Evolutionary conservation across 2,113 vertebrate species (phyloP), one percentile per base, ranked within the genome.

Genomic region (Odocoileus hemionus): DNA sequence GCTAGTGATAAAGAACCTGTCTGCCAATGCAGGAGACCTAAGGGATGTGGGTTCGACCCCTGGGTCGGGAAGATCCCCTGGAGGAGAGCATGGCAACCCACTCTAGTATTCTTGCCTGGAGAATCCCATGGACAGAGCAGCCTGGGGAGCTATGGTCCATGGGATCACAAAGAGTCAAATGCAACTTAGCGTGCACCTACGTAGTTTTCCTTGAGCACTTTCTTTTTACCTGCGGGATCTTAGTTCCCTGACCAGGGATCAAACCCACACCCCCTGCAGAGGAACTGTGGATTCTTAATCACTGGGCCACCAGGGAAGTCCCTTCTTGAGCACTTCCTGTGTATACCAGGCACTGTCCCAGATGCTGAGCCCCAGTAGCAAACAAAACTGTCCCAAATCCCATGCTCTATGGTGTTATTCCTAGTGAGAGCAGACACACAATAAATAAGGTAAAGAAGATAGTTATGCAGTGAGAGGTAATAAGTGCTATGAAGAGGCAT

Each of bases 151-250:
- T 26, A 15, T 12, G 6, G 70, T 76, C 70, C 70, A 26, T 8
- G 39, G 60, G 36, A 12, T 76, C 43, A 76, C 70, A 76, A 26
- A 43, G 70, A 43, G 36, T 76, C 1, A 0, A 25, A 43, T 0
- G 0, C 12, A 0, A 43, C 12, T 76, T 39, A 43, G 36, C 23
- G 0, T 26, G 70, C 70, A 33, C 45, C 36, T 74, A 17, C 1
- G 1, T 52, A 7, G 15, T 52, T 14, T 52, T 74, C 60, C 58
- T 17, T 39, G 36, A 70, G 39, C 30, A 12, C 47, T 80, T 80
- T 80, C 45, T 21, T 33, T 33, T 19, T 2, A 80, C 78, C 17
- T 21, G 17, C 0, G 0, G 30, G 30, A 52, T 52, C 47, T 80
- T 80, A 52, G 78, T 52, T 50, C 30, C 47, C 47, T 6, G 2